A percentile compares a stretch with the other conserved stretches of the same genome.
These are phyloP conservation scores for Platalea minor DNA, from an alignment of 2,797 vertebrate genomes.

Conservation along the genomic window DNA sequence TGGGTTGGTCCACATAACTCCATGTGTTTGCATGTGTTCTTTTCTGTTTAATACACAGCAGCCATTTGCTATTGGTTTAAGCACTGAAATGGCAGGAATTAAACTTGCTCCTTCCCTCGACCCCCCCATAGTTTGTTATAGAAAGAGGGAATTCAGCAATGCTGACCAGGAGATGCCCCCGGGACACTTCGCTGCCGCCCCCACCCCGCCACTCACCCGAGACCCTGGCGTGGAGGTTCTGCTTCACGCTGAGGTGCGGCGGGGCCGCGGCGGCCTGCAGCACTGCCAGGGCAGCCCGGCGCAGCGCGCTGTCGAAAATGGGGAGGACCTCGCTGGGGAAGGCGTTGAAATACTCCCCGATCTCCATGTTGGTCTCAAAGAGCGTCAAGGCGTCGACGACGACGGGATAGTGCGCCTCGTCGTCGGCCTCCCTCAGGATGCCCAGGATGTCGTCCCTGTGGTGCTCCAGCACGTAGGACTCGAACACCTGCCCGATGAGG, in stretches of 20 bases:
- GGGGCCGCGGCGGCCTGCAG: conserved; percentile 46
- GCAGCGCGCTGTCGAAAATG: conserved; percentile 85
- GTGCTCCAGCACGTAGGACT: conserved; percentile 84
- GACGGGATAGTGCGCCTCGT: conserved; percentile 83
- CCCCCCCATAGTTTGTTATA: rapidly evolving
- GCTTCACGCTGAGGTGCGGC: conserved; percentile 61
- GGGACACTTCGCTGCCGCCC: rapidly evolving
- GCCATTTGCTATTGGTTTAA: too few relatives aligned
- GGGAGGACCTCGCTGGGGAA: conserved; percentile 84
- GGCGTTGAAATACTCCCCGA: conserved; percentile 90
- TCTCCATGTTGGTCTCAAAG: conserved; percentile 96
- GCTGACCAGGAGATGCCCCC: rapidly evolving
- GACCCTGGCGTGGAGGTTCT: conserved; percentile 86
- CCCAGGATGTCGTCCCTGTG: conserved; percentile 83
- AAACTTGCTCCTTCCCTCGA: neutral
- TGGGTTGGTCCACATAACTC: neutral
- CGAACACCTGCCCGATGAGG: conserved; percentile 85
- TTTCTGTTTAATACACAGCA: neutral
- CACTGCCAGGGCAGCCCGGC: conserved; percentile 70
- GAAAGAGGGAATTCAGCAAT: rapidly evolving
- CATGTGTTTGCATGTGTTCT: rapidly evolving
- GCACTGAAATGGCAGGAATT: rapidly evolving
- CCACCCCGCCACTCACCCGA: conserved; percentile 76
- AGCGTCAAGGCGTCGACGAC: conserved; percentile 91
- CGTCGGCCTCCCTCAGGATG: conserved; percentile 73